phyloP scores from a whole-genome alignment of 2,113 vertebrate genomes.

The Pollimyrus isidori region DNA sequence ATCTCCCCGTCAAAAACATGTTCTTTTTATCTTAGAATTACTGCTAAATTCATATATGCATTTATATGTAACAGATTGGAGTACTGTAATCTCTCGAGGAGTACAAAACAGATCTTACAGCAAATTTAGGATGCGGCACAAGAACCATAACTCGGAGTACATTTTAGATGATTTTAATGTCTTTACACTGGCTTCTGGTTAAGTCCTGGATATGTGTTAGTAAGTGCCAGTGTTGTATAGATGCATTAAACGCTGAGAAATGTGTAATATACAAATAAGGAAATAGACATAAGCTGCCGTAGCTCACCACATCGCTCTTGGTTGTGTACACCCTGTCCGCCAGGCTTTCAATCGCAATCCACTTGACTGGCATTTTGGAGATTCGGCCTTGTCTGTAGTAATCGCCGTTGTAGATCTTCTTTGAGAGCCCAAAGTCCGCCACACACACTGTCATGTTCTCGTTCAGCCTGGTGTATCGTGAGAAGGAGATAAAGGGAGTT shows the following conservation, averaged over 20 bases:
- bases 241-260: neutral
- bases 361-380: slow-evolving; percentile 90
- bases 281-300: neutral
- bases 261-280: neutral
- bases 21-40: neutral
- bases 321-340: slow-evolving; percentile 85
- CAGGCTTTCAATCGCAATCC: slow-evolving; percentile 87
- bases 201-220: neutral
- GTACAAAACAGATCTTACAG: neutral
- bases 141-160: neutral
- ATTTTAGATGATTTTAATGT: neutral
- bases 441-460: slow-evolving; percentile 90
- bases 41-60: neutral
- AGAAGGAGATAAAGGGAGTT: neutral
- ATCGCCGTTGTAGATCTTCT: slow-evolving; percentile 88
- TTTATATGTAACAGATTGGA: neutral
- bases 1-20: neutral
- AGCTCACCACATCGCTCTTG: slow-evolving; percentile 80
- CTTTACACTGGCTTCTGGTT: neutral
- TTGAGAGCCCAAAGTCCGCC: slow-evolving; percentile 85
- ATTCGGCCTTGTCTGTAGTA: slow-evolving; percentile 88
- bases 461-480: slow-evolving; percentile 64
- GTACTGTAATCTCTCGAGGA: neutral
- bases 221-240: neutral
- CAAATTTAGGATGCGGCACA: neutral